These are phyloP conservation scores for Parus major DNA, from an alignment of 2,113 vertebrate genomes.

Conservation along the genomic window DNA sequence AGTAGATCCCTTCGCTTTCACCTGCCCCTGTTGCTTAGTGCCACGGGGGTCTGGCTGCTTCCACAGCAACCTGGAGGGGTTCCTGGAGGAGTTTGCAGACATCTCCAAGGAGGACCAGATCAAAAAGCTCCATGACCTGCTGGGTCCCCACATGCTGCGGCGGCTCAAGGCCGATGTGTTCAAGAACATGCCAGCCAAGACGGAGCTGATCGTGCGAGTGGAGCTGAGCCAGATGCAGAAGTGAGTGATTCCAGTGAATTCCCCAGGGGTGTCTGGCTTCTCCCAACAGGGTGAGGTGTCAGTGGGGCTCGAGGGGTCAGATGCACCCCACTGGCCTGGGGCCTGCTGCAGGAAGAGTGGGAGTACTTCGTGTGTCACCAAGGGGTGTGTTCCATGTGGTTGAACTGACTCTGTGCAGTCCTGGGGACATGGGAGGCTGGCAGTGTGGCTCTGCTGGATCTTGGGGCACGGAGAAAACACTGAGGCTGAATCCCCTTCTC, in stretches of 20 bases:
- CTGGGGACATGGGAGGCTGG: neutral
- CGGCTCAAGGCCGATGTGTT: constrained; percentile 95
- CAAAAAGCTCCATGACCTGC: constrained; percentile 95
- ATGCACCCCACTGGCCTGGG: neutral
- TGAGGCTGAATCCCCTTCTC: neutral
- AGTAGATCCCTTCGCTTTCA: neutral
- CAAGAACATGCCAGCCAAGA: constrained; percentile 99
- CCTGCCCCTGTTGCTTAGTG: accelerated
- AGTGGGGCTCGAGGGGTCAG: neutral
- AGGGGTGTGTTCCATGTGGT: accelerated
- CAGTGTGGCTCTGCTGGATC: neutral
- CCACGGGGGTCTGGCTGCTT: neutral
- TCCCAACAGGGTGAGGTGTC: accelerated
- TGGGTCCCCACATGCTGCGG: constrained; percentile 96
- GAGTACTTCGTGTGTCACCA: accelerated
- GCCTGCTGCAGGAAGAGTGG: neutral
- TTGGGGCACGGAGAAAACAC: accelerated
- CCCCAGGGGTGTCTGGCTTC: neutral
- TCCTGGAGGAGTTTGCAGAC: constrained; percentile 98
- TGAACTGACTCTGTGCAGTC: neutral
- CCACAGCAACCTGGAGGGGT: constrained; percentile 94
- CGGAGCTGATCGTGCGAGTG: constrained; percentile 94
- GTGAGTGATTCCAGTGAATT: constrained; percentile 60
- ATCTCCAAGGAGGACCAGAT: constrained; percentile 99
- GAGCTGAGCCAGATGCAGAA: constrained; percentile 99